Evolutionary conservation across 53 echinoderm and acorn worm genomes (phyloP).

Genomic region (Hippasteria phrygiana): DNA sequence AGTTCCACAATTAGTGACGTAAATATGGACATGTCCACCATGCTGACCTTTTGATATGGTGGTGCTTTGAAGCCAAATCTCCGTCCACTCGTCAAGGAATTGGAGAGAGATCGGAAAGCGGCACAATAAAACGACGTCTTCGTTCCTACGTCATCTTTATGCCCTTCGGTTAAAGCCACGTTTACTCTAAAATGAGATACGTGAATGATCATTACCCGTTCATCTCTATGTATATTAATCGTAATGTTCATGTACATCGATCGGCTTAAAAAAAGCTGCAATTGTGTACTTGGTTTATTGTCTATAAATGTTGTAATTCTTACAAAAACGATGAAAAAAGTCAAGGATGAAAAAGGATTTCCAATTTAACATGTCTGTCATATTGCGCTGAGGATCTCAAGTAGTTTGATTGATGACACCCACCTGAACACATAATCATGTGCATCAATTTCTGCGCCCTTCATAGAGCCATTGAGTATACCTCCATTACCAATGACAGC

Average conservation of each 20-base stretch:
- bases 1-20: too few relatives aligned
- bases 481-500: conserved; percentile 97
- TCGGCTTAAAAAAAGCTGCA: too few relatives aligned
- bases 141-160: conserved; percentile 86
- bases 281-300: too few relatives aligned
- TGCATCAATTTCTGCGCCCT: conserved; percentile 85
- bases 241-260: too few relatives aligned
- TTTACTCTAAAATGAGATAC: conserved; percentile 90
- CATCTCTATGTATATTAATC: too few relatives aligned
- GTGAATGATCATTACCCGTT: too few relatives aligned
- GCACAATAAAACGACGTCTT: conserved; percentile 83
- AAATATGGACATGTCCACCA: too few relatives aligned
- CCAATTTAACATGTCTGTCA: too few relatives aligned
- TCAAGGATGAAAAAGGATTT: too few relatives aligned
- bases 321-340: too few relatives aligned
- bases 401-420: not conserved
- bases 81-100: conserved; percentile 73
- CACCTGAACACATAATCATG: conserved; percentile 98
- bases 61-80: conserved; percentile 76
- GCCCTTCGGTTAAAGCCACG: conserved; percentile 85
- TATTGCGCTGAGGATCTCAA: too few relatives aligned
- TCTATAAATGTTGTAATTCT: too few relatives aligned
- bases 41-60: conserved; percentile 65
- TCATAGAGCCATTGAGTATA: conserved; percentile 83
- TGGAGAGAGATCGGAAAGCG: conserved; percentile 77